Percentiles rank a stretch among this genome's conserved stretches.
Evolutionary conservation across 2,888 invertebrate genomes (phyloP).

Genomic region (Papilio gigon): DNA sequence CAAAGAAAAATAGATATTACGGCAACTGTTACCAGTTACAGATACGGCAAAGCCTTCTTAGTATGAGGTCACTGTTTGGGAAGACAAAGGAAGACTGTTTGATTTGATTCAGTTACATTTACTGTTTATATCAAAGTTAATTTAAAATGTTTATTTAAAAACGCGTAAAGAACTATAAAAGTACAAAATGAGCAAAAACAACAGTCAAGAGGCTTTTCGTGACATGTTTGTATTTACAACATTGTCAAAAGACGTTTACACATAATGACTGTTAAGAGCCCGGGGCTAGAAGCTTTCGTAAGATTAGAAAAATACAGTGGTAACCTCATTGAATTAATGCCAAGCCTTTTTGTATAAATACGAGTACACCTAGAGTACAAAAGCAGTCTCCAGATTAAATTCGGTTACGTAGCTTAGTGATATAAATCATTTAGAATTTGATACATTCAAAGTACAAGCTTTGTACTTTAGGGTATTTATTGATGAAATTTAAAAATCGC

Average conservation of each 20-base stretch:
- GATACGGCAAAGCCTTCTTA: conserved; percentile 53
- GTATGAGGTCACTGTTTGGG: conserved; percentile 58
- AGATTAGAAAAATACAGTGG: conserved; percentile 80
- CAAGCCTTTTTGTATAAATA: conserved; percentile 75
- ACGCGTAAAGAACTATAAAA: conserved; percentile 69
- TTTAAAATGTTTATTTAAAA: conserved; percentile 48
- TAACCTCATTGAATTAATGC: conserved; percentile 72
- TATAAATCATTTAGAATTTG: conserved; percentile 66
- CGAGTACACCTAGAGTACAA: conserved; percentile 77
- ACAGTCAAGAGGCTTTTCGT: conserved; percentile 58
- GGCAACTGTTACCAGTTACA: conserved; percentile 47
- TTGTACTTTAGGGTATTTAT: conserved; percentile 46
- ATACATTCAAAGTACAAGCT: conserved; percentile 51
- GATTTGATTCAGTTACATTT: conserved; percentile 54
- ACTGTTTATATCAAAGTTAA: conserved; percentile 54
- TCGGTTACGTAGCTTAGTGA: conserved; percentile 82
- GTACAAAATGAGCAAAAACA: conserved; percentile 76
- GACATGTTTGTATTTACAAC: conserved; percentile 65
- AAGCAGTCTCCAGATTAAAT: conserved; percentile 84
- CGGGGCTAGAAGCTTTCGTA: conserved; percentile 64
- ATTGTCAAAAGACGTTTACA: conserved; percentile 51
- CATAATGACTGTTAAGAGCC: conserved; percentile 55
- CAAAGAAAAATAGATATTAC: conserved; percentile 42
- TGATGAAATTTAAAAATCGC: conserved; percentile 78
- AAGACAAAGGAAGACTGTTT: conserved; percentile 77